Conservation (phyloP, 2,797 vertebrate species). For the Lophius americanus region DNA sequence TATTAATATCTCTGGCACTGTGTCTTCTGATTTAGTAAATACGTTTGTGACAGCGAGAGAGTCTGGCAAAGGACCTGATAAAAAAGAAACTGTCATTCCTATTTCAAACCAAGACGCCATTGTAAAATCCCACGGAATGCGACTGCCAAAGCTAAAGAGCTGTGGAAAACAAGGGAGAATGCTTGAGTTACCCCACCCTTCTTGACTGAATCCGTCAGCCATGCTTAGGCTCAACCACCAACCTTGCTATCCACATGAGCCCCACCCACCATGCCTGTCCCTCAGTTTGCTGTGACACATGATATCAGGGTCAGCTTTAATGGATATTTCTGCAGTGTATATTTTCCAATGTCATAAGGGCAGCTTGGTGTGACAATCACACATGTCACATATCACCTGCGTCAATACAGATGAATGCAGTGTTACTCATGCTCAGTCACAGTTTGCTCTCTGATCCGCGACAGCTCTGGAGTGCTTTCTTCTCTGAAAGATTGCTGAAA, state of each 20-base stretch:
- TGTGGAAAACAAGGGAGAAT: slow-evolving; percentile 49
- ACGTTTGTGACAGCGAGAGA: slow-evolving; percentile 63
- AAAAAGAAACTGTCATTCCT: slow-evolving; percentile 40
- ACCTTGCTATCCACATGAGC: slow-evolving; percentile 40
- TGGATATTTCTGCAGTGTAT: slow-evolving; percentile 77
- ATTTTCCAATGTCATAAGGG: slow-evolving; percentile 74
- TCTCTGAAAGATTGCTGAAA: slow-evolving; percentile 21
- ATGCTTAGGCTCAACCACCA: slow-evolving; percentile 32
- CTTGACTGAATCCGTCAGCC: slow-evolving; percentile 24
- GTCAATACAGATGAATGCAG: slow-evolving; percentile 64
- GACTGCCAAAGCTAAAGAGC: slow-evolving; percentile 39
- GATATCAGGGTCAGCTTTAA: slow-evolving; percentile 82
- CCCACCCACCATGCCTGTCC: slow-evolving; percentile 36
- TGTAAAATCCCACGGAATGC: slow-evolving; percentile 44
- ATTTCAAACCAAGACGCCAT: slow-evolving; percentile 48
- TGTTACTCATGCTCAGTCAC: slow-evolving; percentile 49
- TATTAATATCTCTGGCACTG: slow-evolving; percentile 76
- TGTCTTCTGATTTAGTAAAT: slow-evolving; percentile 72
- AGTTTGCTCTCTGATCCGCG: slow-evolving; percentile 28
- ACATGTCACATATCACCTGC: slow-evolving; percentile 61
- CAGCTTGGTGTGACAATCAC: slow-evolving; percentile 67
- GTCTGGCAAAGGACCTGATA: slow-evolving; percentile 38
- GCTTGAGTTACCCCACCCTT: slow-evolving; percentile 44
- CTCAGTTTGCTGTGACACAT: slow-evolving; percentile 72
- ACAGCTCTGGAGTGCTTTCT: slow-evolving; percentile 38